Conservation (phyloP, 1,140 invertebrate species). For the Stegodyphus dumicola region DNA sequence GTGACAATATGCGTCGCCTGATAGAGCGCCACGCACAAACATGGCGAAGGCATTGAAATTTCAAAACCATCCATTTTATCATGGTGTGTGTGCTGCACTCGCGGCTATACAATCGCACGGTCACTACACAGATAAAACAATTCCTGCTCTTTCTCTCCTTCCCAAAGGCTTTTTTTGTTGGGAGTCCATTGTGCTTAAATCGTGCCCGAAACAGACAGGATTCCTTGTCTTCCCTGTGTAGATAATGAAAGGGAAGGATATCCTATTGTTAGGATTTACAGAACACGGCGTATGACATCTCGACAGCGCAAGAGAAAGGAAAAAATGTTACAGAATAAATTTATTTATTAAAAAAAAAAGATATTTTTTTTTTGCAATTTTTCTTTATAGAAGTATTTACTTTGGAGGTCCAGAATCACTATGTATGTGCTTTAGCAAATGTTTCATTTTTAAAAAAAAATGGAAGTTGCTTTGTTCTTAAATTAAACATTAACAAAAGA, state of each 20-base stretch:
- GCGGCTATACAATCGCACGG: conserved; percentile 1
- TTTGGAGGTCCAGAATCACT: too few species aligned
- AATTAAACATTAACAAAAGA: too few species aligned
- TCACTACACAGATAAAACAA: conserved; percentile 51
- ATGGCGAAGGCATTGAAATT: neutral
- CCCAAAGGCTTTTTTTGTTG: neutral
- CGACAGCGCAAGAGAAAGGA: neutral
- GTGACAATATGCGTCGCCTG: conserved; percentile 30
- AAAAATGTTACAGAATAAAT: neutral
- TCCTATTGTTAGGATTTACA: neutral
- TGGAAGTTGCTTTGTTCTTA: too few species aligned
- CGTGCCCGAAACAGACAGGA: neutral
- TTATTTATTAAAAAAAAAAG: neutral
- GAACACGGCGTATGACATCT: neutral
- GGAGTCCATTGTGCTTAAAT: neutral
- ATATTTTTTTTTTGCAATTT: too few species aligned
- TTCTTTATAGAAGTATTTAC: too few species aligned
- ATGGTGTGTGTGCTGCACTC: neutral
- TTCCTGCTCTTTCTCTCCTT: neutral
- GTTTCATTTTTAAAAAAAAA: too few species aligned
- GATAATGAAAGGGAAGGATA: neutral
- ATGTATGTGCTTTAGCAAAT: too few species aligned
- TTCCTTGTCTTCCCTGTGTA: neutral
- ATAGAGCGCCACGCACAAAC: neutral
- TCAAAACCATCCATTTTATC: conserved; percentile 26